Base-by-base conservation (phyloP, 2,113 vertebrate species). In the Aegithalos caudatus region DNA sequence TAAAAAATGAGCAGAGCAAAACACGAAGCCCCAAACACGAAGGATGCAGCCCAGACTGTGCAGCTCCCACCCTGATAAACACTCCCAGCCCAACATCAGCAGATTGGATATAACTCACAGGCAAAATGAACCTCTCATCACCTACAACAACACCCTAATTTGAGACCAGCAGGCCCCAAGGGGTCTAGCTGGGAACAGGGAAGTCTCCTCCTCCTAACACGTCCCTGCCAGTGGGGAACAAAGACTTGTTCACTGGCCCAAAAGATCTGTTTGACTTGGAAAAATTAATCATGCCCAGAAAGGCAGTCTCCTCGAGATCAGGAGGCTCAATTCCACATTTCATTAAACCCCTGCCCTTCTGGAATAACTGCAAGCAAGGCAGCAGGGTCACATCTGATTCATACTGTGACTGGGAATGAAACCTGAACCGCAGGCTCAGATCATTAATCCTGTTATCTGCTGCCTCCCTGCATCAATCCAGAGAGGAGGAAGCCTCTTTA, bases 371-470 rank as follows among this genome's bases (percentile, higher is more conserved):
- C 92, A 90, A 35, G 28, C 48, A 15, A 93, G 90, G 74, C 94
- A 92, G 88, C 82, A 61, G 95, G 82, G 90, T 95, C 92, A 86
- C 93, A 69, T 96, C 82, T 92, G 94, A 96, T 93, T 95, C 88
- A 45, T 93, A 40, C 88, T 57, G 60, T 3, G 23, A 92, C 76
- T 35, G 57, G 77, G 93, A 82, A 86, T 81, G 94, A 95, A 97
- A 96, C 86, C 80, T 65, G 94, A 97, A 67, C 92, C 28, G 0
- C 4, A 4, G 85, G 81, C 92, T 94, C 81, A 86, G 82, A 64
- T 60, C 96, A 94, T 96, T 96, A 96, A 95, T 96, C 96, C 95
- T 96, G 94, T 96, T 97, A 95, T 95, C 93, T 95, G 90, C 88
- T 97, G 95, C 87, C 92, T 97, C 88, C 93, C 88, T 83, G 90